Conservation (phyloP, 2,113 vertebrate species). For the Peromyscus californicus region DNA sequence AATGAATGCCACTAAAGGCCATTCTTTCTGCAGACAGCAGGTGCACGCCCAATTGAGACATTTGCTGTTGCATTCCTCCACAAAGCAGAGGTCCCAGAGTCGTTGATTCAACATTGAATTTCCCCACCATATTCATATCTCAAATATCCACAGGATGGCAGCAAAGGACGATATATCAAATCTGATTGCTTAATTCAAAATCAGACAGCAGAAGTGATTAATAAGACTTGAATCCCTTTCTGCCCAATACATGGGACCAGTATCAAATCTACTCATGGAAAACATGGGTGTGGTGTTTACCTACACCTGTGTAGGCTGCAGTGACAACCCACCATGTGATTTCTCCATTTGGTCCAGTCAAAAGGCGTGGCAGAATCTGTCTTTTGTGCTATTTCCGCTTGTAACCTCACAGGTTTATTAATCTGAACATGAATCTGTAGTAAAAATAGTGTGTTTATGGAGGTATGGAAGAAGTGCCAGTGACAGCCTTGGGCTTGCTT, state of each 20-base stretch:
- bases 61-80: neutral
- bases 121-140: conserved; percentile 55
- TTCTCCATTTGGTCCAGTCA: conserved; percentile 30
- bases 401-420: neutral
- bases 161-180: conserved; percentile 81
- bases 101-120: conserved; percentile 38
- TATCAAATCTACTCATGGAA: neutral
- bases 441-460: neutral
- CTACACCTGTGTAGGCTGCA: neutral
- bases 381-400: neutral
- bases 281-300: neutral
- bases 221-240: conserved; percentile 46
- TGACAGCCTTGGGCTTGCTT: neutral
- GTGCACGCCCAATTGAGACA: too few species aligned
- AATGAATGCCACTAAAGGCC: neutral
- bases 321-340: neutral
- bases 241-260: neutral
- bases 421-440: conserved; percentile 11
- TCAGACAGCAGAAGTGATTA: neutral
- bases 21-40: conserved; percentile 50
- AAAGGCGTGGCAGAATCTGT: neutral
- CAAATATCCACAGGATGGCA: conserved; percentile 86
- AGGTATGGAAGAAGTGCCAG: neutral
- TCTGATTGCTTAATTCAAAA: conserved; percentile 35
- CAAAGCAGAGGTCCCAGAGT: neutral